These are phyloP conservation scores for Molothrus aeneus DNA, from an alignment of 2,797 vertebrate species.

Conservation along the genomic window DNA sequence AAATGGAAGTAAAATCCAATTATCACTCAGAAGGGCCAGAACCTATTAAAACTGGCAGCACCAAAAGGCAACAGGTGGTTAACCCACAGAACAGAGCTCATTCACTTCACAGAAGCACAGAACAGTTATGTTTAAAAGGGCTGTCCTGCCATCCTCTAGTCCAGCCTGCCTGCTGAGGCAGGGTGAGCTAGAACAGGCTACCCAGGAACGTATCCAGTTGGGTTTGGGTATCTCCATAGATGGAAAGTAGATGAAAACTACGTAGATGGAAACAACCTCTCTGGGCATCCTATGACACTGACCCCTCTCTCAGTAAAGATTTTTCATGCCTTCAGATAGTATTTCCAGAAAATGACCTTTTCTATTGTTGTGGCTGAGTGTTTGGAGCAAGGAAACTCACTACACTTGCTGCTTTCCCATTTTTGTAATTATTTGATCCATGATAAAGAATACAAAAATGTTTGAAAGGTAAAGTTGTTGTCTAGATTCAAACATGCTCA, in stretches of 20 bases:
- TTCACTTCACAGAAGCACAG: background rate
- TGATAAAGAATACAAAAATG: background rate
- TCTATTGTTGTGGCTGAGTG: background rate
- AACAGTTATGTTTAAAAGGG: no score
- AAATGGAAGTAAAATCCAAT: background rate
- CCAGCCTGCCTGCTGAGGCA: background rate
- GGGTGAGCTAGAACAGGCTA: background rate
- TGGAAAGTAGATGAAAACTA: background rate
- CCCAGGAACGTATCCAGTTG: accelerated
- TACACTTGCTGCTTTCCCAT: background rate
- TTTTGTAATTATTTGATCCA: background rate
- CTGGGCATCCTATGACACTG: background rate
- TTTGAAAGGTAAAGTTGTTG: background rate
- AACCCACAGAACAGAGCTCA: background rate
- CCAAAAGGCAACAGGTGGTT: background rate
- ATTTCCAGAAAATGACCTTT: background rate
- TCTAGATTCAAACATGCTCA: background rate
- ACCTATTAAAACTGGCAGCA: background rate
- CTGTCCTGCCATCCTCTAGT: background rate
- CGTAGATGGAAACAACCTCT: background rate
- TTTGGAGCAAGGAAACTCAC: background rate
- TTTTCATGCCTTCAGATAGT: background rate
- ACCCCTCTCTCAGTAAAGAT: background rate
- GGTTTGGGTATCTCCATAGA: background rate
- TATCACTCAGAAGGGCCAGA: background rate